Evolutionary conservation across 1,140 invertebrate species (phyloP), one percentile per base, ranked within the genome.

Genomic region (Ladona fulva): DNA sequence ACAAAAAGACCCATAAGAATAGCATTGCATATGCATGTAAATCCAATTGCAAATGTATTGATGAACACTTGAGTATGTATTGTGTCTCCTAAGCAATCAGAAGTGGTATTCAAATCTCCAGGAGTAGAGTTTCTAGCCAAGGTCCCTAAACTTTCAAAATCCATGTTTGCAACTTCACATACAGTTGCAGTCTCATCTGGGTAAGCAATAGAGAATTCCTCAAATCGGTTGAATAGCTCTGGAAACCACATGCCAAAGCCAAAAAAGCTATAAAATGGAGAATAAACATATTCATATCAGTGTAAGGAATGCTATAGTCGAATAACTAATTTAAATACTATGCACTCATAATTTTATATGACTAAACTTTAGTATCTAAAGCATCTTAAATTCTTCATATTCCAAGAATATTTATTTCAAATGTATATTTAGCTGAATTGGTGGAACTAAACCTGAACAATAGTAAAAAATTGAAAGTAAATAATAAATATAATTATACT

Each of bases 211-310:
- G 90, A 88, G 84, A 89, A 95, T 82, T 92, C 91, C 83, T 95
- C 92, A 82, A 94, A 94, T 74, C 94, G 91, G 83, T 94, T 93
- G 85, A 94, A 95, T 79, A 95, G 88, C 85, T 95, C 94, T 0
- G 94, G 94, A 85, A 95, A 95, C 94, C 94, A 95, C 92, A 95
- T 94, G 92, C 95, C 94, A 24, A 95, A 85, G 75, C 93, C 93
- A 82, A 95, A 95, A 83, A 95, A 95, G 78, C 92, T 91, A 82
- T 11, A 84, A 83, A 77, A 73, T 22, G n/a, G 52, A 66, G 52
- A 22, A 66, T n/a, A 19, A 66, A 66, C 52, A 66, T 16, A 3
- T 66, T 66, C 12, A 66, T 66, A 66, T 66, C 1, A 37, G 29
- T 37, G 8, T 37, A 8, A 37, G 8, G 1, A 37, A 37, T 37